Conservation (phyloP, 2,113 vertebrate genomes). For the Campylomormyrus tamandua region DNA sequence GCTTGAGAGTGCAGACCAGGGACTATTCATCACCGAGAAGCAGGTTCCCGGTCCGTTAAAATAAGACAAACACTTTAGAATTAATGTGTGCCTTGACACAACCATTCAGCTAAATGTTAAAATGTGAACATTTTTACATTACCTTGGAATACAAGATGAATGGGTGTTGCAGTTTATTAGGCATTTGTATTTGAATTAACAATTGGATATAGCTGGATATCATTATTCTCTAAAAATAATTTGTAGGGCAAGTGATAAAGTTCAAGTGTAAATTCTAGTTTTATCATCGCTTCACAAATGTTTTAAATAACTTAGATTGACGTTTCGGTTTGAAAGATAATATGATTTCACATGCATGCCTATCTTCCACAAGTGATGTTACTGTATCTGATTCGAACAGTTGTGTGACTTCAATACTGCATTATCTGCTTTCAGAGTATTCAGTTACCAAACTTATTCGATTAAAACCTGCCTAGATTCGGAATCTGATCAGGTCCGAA, state of each 20-base stretch:
- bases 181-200: neutral
- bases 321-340: neutral
- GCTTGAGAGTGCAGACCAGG: neutral
- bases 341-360: neutral
- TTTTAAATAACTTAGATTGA: neutral
- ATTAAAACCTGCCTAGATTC: constrained; percentile 46
- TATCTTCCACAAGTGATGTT: constrained; percentile 30
- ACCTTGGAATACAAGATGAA: neutral
- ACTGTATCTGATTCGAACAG: constrained; percentile 31
- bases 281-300: neutral
- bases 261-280: neutral
- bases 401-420: constrained; percentile 10
- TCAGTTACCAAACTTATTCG: constrained; percentile 37
- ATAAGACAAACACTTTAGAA: neutral
- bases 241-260: neutral
- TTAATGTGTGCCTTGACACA: neutral
- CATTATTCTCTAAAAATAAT: neutral
- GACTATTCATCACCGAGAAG: neutral
- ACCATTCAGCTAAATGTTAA: neutral
- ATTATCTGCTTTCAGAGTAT: constrained; percentile 48
- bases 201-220: neutral
- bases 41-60: neutral
- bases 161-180: neutral
- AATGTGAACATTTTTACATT: neutral
- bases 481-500: neutral